Percentiles rank a stretch among this genome's conserved stretches.
Conservation (phyloP, 2,797 vertebrate species). For the Adrianichthys oophorus region DNA sequence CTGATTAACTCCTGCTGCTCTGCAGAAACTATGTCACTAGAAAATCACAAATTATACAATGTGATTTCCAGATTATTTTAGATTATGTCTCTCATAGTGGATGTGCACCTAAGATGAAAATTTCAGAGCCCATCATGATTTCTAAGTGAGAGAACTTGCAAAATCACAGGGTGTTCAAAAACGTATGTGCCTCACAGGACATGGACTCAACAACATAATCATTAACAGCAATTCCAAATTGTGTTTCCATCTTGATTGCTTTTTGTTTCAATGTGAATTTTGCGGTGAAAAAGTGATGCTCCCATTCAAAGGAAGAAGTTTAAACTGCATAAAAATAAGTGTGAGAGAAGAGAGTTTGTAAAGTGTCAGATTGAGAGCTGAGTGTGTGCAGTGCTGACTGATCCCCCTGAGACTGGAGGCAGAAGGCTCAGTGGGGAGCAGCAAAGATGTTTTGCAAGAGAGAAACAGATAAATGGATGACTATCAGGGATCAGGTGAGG, state of each 20-base stretch:
- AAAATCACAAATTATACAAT: too few relatives aligned
- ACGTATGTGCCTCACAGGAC: too few relatives aligned
- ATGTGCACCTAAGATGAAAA: too few relatives aligned
- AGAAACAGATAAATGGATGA: slow-evolving; percentile 52
- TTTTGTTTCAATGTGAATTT: slow-evolving; percentile 16
- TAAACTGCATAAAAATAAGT: slow-evolving; percentile 32
- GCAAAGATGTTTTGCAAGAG: slow-evolving; percentile 53
- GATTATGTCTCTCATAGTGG: too few relatives aligned
- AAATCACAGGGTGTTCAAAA: too few relatives aligned
- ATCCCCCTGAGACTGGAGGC: slow-evolving; percentile 51
- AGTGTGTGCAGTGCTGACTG: slow-evolving; percentile 31
- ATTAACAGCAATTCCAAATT: background rate
- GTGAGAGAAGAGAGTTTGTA: slow-evolving; percentile 22
- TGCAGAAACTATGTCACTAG: too few relatives aligned
- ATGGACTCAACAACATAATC: too few relatives aligned
- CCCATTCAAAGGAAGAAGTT: slow-evolving; percentile 17
- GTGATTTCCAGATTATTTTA: too few relatives aligned
- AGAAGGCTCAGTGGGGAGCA: slow-evolving; percentile 52
- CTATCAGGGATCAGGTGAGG: slow-evolving; percentile 52
- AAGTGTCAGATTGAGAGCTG: slow-evolving; percentile 30
- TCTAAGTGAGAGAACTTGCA: too few relatives aligned
- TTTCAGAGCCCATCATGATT: too few relatives aligned
- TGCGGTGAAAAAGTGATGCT: slow-evolving; percentile 18
- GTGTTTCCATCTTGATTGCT: slow-evolving; percentile 10
- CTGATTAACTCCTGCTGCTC: too few relatives aligned